Conservation (phyloP, 2,797 vertebrate genomes). For the Oreochromis mossambicus region DNA sequence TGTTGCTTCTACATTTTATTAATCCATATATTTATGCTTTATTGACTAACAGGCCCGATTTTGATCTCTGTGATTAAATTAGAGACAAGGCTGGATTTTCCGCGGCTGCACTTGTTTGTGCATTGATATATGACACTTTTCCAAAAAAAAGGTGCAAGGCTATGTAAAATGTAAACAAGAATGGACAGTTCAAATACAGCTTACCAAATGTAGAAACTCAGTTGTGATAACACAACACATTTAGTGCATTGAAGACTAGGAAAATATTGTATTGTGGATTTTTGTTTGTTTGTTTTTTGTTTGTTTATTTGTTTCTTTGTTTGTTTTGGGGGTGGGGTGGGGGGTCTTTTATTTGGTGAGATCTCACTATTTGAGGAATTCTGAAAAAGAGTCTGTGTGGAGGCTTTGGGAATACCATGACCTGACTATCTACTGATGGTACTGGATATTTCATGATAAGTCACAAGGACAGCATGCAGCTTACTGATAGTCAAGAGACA, state of each 20-base stretch:
- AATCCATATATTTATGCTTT: not conserved
- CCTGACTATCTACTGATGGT: not conserved
- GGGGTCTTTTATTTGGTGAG: not conserved
- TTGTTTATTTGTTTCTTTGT: not conserved
- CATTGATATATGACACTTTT: not conserved
- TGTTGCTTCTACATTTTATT: not conserved
- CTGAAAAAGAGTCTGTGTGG: not conserved
- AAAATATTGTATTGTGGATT: not conserved
- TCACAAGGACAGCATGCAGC: not conserved
- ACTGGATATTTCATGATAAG: fast-evolving
- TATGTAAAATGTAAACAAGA: not conserved
- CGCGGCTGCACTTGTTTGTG: not conserved
- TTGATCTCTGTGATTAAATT: not conserved
- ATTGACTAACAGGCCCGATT: not conserved
- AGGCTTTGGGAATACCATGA: not conserved
- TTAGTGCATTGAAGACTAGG: not conserved
- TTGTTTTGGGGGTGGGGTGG: not conserved
- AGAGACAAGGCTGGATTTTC: not conserved
- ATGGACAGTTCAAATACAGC: not conserved
- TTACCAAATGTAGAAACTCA: not conserved
- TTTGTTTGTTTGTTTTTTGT: not conserved
- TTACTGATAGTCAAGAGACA: not conserved
- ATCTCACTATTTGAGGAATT: not conserved
- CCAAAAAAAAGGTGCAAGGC: not conserved
- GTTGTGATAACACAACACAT: not conserved